phyloP scores from a whole-genome alignment of 2,888 invertebrate species.

The Chrysolina americana region DNA sequence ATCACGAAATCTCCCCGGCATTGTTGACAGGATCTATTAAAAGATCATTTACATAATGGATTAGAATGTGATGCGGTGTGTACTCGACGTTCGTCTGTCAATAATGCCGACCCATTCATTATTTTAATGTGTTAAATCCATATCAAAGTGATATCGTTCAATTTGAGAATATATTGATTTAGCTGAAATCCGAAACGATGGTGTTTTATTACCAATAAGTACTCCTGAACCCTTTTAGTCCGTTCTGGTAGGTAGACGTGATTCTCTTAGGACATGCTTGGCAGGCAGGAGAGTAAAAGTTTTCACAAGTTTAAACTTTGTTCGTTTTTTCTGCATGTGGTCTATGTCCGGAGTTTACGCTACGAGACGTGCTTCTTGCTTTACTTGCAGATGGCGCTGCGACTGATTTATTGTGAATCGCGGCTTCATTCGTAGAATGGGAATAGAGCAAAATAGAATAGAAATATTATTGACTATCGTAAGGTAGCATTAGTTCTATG shows the following conservation, averaged over 20 bases:
- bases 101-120: conserved; percentile 51
- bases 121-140: conserved; percentile 62
- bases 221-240: conserved; percentile 32
- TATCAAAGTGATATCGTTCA: conserved; percentile 68
- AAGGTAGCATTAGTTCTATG: too few species aligned
- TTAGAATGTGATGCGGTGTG: conserved; percentile 29
- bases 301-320: too few species aligned
- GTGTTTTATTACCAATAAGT: conserved; percentile 43
- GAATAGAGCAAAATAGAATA: too few species aligned
- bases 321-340: too few species aligned
- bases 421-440: too few species aligned
- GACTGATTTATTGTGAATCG: too few species aligned
- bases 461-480: too few species aligned
- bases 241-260: background rate
- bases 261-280: background rate
- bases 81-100: conserved; percentile 38
- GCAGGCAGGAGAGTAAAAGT: too few species aligned
- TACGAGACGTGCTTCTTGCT: too few species aligned
- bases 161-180: conserved; percentile 61
- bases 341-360: too few species aligned
- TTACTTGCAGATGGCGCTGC: too few species aligned
- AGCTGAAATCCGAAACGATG: conserved; percentile 47
- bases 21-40: conserved; percentile 38
- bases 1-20: conserved; percentile 32
- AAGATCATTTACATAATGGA: conserved; percentile 40